Evolutionary conservation across 2,888 invertebrate genomes (phyloP), one percentile per base, ranked within the genome.

Genomic region (Clistopyga incitator): DNA sequence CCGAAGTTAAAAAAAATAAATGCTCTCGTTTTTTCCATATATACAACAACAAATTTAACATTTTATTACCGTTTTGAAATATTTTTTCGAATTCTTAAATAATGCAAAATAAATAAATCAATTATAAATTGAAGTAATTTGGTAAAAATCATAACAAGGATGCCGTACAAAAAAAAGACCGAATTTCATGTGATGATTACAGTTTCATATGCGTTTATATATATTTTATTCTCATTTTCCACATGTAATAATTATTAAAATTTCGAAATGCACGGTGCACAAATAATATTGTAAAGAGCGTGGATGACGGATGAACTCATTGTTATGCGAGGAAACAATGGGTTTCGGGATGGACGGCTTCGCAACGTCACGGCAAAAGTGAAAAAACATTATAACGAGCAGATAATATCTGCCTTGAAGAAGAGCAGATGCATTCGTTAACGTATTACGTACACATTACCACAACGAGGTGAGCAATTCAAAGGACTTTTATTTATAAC

Each of bases 391-490:
- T 20, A 25, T 80, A 68, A 80, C 56, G 79, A 68, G 38, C 42
- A 50, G 56, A 80, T 74, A 80, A 80, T 65, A 18, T 29, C 59
- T 8, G 4, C 34, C 15, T 56, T 50, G 34, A 38, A 68, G 59
- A 47, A 34, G 34, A 34, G 11, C 3, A 18, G 15, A 18, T 10
- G 25, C 20, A n/a, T 10, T 18, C 29, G 20, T 38, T 11, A 54
- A 23, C 8, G 2, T 38, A 34, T 54, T 54, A 71, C 54, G 54
- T 54, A 6, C 18, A 50, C 23, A 11, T 1, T 0, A 15, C 23
- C 1, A 20, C 38, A 34, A 38, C 70, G 10, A 54, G 23, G 4
- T n/a, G 52, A 52, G 18, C 29, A 56, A 70, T 54, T 54, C 1
- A 13, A 18, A 34, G 15, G n/a, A 54, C 13, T 54, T 20, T 13